Conservation (phyloP, 2,113 vertebrate species). For the Zosterops lateralis region DNA sequence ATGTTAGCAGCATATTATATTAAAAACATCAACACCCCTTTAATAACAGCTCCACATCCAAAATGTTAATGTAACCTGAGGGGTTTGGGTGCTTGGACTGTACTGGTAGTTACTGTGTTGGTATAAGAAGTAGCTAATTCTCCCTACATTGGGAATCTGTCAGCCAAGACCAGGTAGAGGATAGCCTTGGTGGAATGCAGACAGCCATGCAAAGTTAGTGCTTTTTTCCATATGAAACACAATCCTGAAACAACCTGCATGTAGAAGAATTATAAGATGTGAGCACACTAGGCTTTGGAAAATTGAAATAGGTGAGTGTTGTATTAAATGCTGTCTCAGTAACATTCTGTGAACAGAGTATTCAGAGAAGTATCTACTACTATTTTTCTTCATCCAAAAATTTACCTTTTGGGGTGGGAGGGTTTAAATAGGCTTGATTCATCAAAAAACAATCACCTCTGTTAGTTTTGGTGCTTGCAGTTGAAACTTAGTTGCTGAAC, state of each 20-base stretch:
- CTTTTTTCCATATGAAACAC: neutral
- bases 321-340: neutral
- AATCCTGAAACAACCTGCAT: neutral
- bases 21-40: neutral
- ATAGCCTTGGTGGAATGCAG: neutral
- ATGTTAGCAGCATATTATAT: neutral
- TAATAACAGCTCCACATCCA: neutral
- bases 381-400: neutral
- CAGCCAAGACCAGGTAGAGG: neutral
- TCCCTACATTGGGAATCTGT: fast-evolving
- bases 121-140: neutral
- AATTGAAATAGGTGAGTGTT: neutral
- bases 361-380: neutral
- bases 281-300: neutral
- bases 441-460: neutral
- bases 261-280: neutral
- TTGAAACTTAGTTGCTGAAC: neutral
- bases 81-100: neutral
- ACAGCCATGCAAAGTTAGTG: neutral
- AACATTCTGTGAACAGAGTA: neutral
- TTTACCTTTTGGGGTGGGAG: neutral
- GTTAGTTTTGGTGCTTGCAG: neutral
- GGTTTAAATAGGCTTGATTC: neutral
- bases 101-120: neutral
- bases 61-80: neutral